Percentiles rank a stretch among this genome's conserved stretches.
Evolutionary conservation across 2,888 invertebrate genomes (phyloP).

Genomic region (Synanthedon myopaeformis): DNA sequence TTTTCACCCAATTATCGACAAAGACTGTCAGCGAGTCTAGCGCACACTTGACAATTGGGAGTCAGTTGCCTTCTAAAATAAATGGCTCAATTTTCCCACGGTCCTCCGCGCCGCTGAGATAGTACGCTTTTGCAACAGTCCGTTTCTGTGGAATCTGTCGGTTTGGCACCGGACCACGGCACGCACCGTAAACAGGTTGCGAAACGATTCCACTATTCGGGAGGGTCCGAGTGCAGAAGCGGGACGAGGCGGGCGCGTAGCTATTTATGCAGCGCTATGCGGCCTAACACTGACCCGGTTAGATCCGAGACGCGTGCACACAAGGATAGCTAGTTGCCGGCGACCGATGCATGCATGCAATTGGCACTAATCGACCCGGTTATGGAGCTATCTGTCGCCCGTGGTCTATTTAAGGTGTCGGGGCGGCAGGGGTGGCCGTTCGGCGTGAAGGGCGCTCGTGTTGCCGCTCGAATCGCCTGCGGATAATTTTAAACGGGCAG

Average conservation of each 20-base stretch:
- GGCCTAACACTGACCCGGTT: conserved; percentile 69
- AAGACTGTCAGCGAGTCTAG: conserved; percentile 17
- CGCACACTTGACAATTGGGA: conserved; percentile 2
- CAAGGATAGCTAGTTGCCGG: conserved; percentile 37
- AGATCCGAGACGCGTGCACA: conserved; percentile 51
- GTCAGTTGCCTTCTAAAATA: conserved; percentile 30
- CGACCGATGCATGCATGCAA: conserved; percentile 14
- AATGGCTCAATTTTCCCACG: conserved; percentile 53
- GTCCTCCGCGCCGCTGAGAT: conserved; percentile 33
- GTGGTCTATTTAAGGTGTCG: conserved; percentile 23
- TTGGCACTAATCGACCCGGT: conserved; percentile 13
- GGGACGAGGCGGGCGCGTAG: conserved; percentile 26
- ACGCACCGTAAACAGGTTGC: conserved; percentile 48
- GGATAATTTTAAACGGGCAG: conserved; percentile 62
- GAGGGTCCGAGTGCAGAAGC: conserved; percentile 16
- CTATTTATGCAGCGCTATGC: conserved; percentile 64
- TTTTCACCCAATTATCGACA: conserved; percentile 51
- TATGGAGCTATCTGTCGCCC: conserved; percentile 6
- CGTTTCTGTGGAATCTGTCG: conserved; percentile 36
- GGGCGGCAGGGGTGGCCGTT: conserved; percentile 41
- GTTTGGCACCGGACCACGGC: conserved; percentile 41
- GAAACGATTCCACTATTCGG: conserved; percentile 32
- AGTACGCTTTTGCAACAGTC: conserved; percentile 39
- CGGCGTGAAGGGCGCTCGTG: conserved; percentile 58
- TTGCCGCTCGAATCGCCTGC: conserved; percentile 53